Percentiles rank a stretch among this genome's conserved stretches.
These are phyloP conservation scores for Mormyrus iriodes DNA, from an alignment of 2,113 vertebrate species.

Conservation along the genomic window DNA sequence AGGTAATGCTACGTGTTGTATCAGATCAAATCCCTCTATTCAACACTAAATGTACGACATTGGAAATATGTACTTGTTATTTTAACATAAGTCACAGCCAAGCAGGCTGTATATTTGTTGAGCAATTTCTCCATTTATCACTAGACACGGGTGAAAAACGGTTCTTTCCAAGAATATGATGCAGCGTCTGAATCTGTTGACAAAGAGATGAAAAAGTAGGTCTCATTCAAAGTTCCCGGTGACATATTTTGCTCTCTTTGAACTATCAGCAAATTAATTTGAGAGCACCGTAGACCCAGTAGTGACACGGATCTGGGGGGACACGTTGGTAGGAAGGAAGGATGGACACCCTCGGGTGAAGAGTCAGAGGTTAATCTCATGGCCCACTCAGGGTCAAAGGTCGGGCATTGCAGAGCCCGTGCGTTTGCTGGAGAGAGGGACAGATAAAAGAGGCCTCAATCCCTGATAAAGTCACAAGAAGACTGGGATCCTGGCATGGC, in stretches of 20 bases:
- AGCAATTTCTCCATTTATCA: neutral
- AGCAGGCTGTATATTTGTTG: neutral
- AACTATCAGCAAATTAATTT: constrained; percentile 11
- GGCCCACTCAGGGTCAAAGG: neutral
- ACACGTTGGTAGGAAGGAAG: neutral
- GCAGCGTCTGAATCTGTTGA: constrained; percentile 10
- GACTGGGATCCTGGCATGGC: neutral
- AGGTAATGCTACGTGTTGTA: neutral
- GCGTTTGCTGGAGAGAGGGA: neutral
- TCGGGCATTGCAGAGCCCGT: neutral
- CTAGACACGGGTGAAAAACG: neutral
- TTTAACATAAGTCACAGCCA: neutral
- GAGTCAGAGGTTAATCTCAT: neutral
- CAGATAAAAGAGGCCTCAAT: neutral
- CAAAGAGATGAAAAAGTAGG: neutral
- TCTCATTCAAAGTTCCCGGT: neutral
- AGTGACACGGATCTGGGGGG: neutral
- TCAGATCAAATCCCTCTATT: neutral
- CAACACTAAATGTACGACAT: neutral
- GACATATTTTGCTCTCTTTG: neutral
- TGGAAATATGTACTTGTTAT: neutral
- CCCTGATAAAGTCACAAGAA: neutral
- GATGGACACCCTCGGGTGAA: neutral
- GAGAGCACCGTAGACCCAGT: neutral
- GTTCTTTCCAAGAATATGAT: constrained; percentile 4